These are phyloP conservation scores for Nyctibius bracteatus DNA, from an alignment of 2,113 vertebrate species.

Conservation along the genomic window DNA sequence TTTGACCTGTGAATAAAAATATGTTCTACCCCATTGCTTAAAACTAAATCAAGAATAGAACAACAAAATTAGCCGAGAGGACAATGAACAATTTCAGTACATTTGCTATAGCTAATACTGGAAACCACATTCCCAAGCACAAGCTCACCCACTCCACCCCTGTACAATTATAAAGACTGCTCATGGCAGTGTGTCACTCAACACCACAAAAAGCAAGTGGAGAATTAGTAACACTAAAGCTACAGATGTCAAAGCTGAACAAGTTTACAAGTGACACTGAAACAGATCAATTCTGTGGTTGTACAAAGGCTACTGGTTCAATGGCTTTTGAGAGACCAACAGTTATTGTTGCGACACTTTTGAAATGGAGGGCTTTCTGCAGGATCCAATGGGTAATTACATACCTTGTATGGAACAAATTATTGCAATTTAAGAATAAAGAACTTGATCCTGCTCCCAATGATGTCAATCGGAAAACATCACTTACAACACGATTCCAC, in stretches of 20 bases:
- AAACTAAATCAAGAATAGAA: neutral
- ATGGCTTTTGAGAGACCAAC: constrained; percentile 17
- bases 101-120: neutral
- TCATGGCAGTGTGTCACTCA: neutral
- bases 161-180: neutral
- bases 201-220: neutral
- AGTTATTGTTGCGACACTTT: neutral
- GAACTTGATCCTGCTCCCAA: neutral
- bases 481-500: neutral
- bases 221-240: neutral
- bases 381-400: neutral
- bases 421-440: constrained; percentile 32
- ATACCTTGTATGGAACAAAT: constrained; percentile 28
- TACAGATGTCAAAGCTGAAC: neutral
- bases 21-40: neutral
- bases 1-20: neutral
- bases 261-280: constrained; percentile 6
- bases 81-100: neutral
- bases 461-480: constrained; percentile 24
- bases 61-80: neutral
- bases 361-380: constrained; percentile 12
- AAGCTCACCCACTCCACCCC: neutral
- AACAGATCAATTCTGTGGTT: neutral
- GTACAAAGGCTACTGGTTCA: neutral
- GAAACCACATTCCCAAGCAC: neutral